A percentile compares a stretch with the other conserved stretches of the same genome.
Conservation (phyloP, 2,113 vertebrate genomes). For the Murina feae region DNA sequence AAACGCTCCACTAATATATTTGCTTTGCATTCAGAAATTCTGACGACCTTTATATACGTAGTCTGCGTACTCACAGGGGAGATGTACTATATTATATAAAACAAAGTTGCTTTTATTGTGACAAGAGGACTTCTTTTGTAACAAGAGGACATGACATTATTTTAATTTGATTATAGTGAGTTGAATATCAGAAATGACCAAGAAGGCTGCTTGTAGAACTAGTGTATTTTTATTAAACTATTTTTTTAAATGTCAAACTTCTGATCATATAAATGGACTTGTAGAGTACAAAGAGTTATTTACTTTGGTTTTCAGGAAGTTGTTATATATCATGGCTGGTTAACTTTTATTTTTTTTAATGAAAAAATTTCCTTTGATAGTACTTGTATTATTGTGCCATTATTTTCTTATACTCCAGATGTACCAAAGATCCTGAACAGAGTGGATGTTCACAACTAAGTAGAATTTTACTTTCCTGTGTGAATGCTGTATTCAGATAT, state of each 20-base stretch:
- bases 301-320: conserved; percentile 74
- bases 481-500: conserved; percentile 47
- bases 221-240: conserved; percentile 65
- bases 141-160: conserved; percentile 68
- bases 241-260: conserved; percentile 76
- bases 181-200: conserved; percentile 74
- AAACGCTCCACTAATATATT: conserved; percentile 65
- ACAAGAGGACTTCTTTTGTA: conserved; percentile 66
- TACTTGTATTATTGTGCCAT: conserved; percentile 76
- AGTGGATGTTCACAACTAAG: conserved; percentile 73
- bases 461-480: conserved; percentile 60
- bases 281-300: conserved; percentile 62
- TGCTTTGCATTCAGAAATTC: conserved; percentile 68
- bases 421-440: conserved; percentile 86
- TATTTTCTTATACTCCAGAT: conserved; percentile 75
- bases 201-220: conserved; percentile 77
- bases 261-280: conserved; percentile 69
- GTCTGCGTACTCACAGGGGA: conserved; percentile 64
- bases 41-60: conserved; percentile 68
- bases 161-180: conserved; percentile 74
- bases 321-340: conserved; percentile 55
- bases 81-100: conserved; percentile 67
- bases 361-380: conserved; percentile 60
- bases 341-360: conserved; percentile 63
- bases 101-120: conserved; percentile 69